These are phyloP conservation scores for Poecile atricapillus DNA, from an alignment of 2,113 vertebrate genomes.

Conservation along the genomic window DNA sequence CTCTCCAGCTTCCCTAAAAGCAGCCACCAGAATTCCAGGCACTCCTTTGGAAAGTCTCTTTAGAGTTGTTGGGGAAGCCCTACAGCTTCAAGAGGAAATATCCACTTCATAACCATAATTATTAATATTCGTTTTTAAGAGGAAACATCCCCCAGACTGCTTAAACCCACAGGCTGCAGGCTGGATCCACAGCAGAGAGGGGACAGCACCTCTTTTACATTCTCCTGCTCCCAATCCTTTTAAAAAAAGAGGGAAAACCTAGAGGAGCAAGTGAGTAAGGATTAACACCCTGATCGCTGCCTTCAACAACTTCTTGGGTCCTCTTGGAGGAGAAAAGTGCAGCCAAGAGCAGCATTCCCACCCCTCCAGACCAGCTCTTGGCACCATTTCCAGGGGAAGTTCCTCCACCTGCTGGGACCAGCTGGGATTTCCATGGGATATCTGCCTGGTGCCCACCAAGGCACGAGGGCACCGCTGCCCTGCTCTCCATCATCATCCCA, in stretches of 20 bases:
- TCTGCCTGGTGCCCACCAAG: neutral
- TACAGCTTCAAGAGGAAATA: neutral
- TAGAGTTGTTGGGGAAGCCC: neutral
- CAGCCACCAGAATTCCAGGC: neutral
- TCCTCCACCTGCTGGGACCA: neutral
- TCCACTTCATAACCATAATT: neutral
- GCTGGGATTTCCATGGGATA: neutral
- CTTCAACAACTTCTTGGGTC: neutral
- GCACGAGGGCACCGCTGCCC: neutral
- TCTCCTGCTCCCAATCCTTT: neutral
- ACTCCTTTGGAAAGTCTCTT: neutral
- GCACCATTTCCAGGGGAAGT: neutral
- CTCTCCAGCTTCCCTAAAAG: neutral
- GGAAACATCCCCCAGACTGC: neutral
- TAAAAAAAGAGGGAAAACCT: neutral
- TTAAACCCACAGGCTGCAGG: neutral
- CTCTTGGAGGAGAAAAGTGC: neutral
- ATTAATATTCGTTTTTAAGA: neutral
- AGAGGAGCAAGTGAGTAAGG: neutral
- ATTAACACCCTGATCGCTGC: neutral
- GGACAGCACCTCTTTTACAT: neutral
- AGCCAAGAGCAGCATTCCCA: neutral
- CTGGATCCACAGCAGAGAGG: neutral
- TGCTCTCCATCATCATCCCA: neutral
- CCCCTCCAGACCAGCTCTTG: neutral